These are phyloP conservation scores for Myathropa florea DNA, from an alignment of 2,888 invertebrate genomes.

Conservation along the genomic window DNA sequence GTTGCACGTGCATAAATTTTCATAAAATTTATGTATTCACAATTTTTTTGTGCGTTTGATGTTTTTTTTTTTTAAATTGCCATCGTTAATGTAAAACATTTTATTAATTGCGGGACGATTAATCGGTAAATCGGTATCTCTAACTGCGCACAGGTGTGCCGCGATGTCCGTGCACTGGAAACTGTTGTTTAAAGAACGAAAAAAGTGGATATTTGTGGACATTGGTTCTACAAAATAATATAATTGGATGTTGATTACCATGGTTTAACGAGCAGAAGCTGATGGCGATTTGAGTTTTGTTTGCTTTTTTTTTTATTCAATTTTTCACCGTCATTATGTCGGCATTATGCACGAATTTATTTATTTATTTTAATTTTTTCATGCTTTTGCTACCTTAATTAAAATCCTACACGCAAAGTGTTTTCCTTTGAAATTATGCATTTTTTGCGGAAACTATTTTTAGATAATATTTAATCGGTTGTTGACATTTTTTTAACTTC, in stretches of 20 bases:
- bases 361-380: not conserved
- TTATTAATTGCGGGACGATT: conserved; percentile 2
- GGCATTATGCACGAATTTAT: not conserved
- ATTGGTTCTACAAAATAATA: not conserved
- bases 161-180: not conserved
- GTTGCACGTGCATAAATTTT: not conserved
- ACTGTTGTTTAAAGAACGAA: not conserved
- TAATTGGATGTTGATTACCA: not conserved
- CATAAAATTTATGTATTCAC: not conserved
- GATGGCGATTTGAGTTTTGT: not conserved
- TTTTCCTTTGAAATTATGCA: not conserved
- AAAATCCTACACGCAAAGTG: not conserved
- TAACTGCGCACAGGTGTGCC: not conserved
- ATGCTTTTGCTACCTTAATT: not conserved
- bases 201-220: not conserved
- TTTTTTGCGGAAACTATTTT: not conserved
- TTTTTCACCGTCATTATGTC: not conserved
- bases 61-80: not conserved
- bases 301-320: not conserved
- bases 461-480: not conserved
- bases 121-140: conserved; percentile 1
- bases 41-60: not conserved
- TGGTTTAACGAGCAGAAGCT: not conserved
- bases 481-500: not conserved
- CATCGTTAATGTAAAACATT: conserved; percentile 1